Evolutionary conservation across 2,113 vertebrate species (phyloP), one percentile per base, ranked within the genome.

Genomic region (Callocephalon fimbriatum): DNA sequence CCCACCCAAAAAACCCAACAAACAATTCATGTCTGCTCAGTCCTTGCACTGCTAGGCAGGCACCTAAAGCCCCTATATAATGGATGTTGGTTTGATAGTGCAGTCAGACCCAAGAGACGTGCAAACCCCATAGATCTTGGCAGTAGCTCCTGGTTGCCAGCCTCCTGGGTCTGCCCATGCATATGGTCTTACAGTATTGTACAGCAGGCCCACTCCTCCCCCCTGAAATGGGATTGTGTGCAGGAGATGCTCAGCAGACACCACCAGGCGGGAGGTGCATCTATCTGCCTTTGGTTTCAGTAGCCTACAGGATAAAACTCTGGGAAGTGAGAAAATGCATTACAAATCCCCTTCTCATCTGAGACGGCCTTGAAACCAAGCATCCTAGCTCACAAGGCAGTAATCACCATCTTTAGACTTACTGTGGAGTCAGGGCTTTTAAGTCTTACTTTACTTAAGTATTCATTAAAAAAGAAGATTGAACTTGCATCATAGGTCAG

Each of bases 201-300:
- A 59, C 7, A 51, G 10, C n/a, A 84, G 17, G 7, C 21, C 4
- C 45, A 78, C 12, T 4, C 6, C 32, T 87, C 32, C 59, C 48
- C 8, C 13, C 7, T 18, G 26, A 51, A 74, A 35, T 3, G 8
- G 8, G 51, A 26, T 1, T 18, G 20, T 6, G n/a, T 2, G 15
- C 16, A n/a, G 50, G 4, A 44, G 62, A 23, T 22, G 22, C 0
- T 0, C 7, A 62, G 76, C 44, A 66, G n/a, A 47, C 26, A 23
- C 17, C 9, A 38, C 13, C 58, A 76, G 38, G 9, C 8, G 47
- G 15, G 22, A 74, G 18, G 9, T 58, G 5, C 37, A 4, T 6
- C 38, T 23, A 16, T 16, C 45, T 71, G 25, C 47, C 45, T 75
- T 54, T 35, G 54, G 31, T 31, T 88, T 54, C 53, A 74, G 17